These are phyloP conservation scores for Mycteria americana DNA, from an alignment of 2,797 vertebrate species.

Conservation along the genomic window DNA sequence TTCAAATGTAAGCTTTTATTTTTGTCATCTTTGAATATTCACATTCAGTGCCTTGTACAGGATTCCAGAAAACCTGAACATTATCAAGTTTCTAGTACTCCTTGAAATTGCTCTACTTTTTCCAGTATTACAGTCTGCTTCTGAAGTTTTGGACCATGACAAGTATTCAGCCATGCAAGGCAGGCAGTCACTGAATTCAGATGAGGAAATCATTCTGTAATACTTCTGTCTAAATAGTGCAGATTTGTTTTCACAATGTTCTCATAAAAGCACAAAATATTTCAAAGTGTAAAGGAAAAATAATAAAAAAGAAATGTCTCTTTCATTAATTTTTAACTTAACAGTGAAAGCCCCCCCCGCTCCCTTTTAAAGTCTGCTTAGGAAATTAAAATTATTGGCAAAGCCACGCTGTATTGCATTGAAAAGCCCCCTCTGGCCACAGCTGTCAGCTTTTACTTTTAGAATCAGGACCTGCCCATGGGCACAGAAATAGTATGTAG, in stretches of 20 bases:
- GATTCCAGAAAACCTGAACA: not conserved
- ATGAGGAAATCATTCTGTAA: not conserved
- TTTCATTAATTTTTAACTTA: not conserved
- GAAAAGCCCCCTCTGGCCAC: conserved; percentile 60
- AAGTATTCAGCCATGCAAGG: not conserved
- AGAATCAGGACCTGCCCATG: conserved; percentile 56
- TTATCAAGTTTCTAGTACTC: not conserved
- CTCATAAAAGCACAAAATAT: not conserved
- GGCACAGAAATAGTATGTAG: conserved; percentile 62
- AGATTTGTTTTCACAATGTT: not conserved
- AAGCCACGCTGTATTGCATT: conserved; percentile 9
- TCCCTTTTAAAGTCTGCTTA: not conserved
- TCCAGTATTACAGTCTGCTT: not conserved
- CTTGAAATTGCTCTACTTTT: not conserved
- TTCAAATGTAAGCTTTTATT: not conserved
- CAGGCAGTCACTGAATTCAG: not conserved
- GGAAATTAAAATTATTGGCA: conserved; percentile 54
- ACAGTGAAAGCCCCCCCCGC: not conserved
- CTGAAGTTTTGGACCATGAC: not conserved
- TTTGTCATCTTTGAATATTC: not conserved
- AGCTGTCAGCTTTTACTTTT: conserved; percentile 66
- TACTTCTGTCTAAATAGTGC: not conserved
- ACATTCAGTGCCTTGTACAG: not conserved
- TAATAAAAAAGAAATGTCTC: not conserved
- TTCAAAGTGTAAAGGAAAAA: conserved; percentile 12